A percentile compares a stretch with the other conserved stretches of the same genome.
phyloP scores from a whole-genome alignment of 1,140 invertebrate species.

The Leucophenga varia region DNA sequence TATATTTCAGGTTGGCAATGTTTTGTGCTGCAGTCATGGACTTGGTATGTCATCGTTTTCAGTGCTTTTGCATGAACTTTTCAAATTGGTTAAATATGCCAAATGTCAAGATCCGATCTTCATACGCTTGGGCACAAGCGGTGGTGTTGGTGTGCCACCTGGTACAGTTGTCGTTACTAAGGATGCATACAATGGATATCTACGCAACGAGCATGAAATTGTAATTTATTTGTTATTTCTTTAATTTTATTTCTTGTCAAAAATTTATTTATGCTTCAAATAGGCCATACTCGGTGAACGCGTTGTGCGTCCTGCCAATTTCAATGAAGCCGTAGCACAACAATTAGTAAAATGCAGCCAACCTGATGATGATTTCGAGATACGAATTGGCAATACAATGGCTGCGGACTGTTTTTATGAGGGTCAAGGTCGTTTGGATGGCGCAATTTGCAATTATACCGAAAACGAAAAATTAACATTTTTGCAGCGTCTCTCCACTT shows the following conservation, averaged over 20 bases:
- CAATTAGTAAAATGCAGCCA: slow-evolving; percentile 73
- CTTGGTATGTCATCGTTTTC: slow-evolving; percentile 90
- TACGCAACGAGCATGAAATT: slow-evolving; percentile 69
- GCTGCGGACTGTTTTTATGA: slow-evolving; percentile 96
- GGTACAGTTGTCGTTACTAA: slow-evolving; percentile 87
- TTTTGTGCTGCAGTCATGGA: slow-evolving; percentile 70
- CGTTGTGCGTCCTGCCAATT: slow-evolving; percentile 74
- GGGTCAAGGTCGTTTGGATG: slow-evolving; percentile 90
- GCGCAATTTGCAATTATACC: slow-evolving; percentile 84
- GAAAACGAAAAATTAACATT: slow-evolving; percentile 84
- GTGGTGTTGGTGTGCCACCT: slow-evolving; percentile 82
- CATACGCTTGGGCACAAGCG: slow-evolving; percentile 89
- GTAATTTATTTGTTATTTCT: slow-evolving; percentile 56
- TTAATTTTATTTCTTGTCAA: neutral
- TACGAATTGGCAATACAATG: slow-evolving; percentile 83
- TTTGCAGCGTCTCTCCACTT: slow-evolving; percentile 65
- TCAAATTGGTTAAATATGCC: slow-evolving; percentile 91
- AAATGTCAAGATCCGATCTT: slow-evolving; percentile 82
- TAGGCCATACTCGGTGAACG: slow-evolving; percentile 86
- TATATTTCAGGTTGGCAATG: slow-evolving; percentile 32
- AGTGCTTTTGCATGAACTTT: slow-evolving; percentile 87
- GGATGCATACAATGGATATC: slow-evolving; percentile 78
- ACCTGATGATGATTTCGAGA: slow-evolving; percentile 70
- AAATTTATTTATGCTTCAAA: neutral
- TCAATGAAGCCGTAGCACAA: slow-evolving; percentile 75